A percentile compares a stretch with the other conserved stretches of the same genome.
phyloP scores from a whole-genome alignment of 2,113 vertebrate species.

The Nanorana parkeri region DNA sequence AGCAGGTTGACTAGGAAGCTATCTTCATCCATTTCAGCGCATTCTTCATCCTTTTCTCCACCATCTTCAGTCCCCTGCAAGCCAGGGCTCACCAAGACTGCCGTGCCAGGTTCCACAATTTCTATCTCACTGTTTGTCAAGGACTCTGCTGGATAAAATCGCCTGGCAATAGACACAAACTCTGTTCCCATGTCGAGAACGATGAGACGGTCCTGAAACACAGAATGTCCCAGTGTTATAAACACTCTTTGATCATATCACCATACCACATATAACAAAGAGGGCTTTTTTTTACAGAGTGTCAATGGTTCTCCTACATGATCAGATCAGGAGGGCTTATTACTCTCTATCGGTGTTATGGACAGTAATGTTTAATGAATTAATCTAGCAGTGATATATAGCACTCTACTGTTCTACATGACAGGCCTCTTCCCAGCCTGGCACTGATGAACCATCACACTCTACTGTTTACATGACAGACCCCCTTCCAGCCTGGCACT shows the following conservation, averaged over 20 bases:
- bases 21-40: conserved; percentile 57
- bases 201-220: conserved; percentile 77
- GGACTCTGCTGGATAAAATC: conserved; percentile 73
- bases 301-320: neutral
- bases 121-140: conserved; percentile 72
- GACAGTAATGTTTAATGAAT: neutral
- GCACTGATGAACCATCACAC: no score
- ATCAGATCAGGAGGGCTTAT: neutral
- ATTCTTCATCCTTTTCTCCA: conserved; percentile 63
- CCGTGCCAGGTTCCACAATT: conserved; percentile 56
- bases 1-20: conserved; percentile 56
- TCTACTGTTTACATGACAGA: no score
- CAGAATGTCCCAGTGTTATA: neutral
- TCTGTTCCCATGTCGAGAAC: conserved; percentile 81
- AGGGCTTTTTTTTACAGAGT: no score
- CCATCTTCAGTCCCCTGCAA: conserved; percentile 59
- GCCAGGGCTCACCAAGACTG: conserved; percentile 73
- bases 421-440: no score
- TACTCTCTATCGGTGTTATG: neutral
- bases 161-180: conserved; percentile 76
- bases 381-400: no score
- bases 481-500: no score
- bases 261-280: neutral
- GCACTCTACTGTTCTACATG: no score
- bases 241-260: neutral